Conservation (phyloP, 53 echinoderm and acorn worm genomes). For the Holothuria leucospilota region DNA sequence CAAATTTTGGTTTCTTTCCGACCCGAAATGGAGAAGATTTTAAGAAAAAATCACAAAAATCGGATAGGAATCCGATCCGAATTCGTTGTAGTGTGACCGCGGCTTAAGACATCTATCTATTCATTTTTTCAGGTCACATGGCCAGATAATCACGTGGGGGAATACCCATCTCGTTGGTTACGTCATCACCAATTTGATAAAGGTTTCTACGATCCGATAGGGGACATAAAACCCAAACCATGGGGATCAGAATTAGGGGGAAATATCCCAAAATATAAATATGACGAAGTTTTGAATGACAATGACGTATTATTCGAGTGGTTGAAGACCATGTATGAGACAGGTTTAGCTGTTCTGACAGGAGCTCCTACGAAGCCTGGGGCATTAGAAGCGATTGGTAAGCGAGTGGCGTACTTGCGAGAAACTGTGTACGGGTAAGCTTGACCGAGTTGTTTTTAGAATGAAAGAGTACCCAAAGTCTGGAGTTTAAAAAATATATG, state of each 20-base stretch:
- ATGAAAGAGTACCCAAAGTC: too few relatives aligned
- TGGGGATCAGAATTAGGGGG: constrained; percentile 83
- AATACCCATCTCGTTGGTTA: constrained; percentile 64
- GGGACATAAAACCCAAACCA: constrained; percentile 34
- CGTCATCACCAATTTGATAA: constrained; percentile 64
- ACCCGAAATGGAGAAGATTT: too few relatives aligned
- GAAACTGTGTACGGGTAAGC: constrained; percentile 84
- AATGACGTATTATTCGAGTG: constrained; percentile 70
- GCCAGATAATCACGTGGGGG: constrained; percentile 71
- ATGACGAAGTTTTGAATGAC: constrained; percentile 65
- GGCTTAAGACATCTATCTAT: too few relatives aligned
- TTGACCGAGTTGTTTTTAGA: not conserved
- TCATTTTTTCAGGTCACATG: constrained; percentile 54
- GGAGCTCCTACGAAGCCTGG: constrained; percentile 62
- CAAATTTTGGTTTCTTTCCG: too few relatives aligned
- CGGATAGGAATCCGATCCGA: too few relatives aligned
- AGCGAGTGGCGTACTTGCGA: constrained; percentile 74
- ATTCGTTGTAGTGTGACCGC: too few relatives aligned
- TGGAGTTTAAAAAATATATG: too few relatives aligned
- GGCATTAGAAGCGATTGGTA: constrained; percentile 55
- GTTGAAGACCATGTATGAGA: constrained; percentile 62
- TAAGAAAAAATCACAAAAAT: too few relatives aligned
- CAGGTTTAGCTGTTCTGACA: constrained; percentile 67
- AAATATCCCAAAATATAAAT: constrained; percentile 73
- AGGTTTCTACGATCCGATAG: constrained; percentile 61